Evolutionary conservation across 2,113 vertebrate species (phyloP).

Genomic region (Catharus minimus): DNA sequence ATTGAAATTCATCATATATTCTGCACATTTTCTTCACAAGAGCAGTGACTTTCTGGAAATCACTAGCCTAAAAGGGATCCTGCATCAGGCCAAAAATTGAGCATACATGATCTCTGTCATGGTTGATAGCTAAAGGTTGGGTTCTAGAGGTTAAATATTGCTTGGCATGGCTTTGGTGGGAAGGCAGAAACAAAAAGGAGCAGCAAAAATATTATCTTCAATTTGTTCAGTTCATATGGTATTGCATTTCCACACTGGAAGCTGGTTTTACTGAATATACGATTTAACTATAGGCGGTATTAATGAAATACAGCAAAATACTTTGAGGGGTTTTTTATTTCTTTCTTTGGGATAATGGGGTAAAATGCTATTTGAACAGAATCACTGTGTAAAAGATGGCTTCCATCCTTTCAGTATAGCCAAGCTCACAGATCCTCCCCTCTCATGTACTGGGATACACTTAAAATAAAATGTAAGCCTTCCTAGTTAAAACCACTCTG

Average conservation of each 20-base stretch:
- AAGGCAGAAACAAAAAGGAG: not conserved
- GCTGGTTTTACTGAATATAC: not conserved
- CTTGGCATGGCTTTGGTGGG: not conserved
- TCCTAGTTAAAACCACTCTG: not conserved
- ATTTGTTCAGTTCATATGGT: not conserved
- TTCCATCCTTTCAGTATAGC: not conserved
- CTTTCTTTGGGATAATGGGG: rapidly evolving
- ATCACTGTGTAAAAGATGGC: not conserved
- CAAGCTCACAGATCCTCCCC: not conserved
- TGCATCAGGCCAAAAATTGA: not conserved
- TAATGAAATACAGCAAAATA: not conserved
- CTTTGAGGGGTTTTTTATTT: not conserved
- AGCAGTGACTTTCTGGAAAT: not conserved
- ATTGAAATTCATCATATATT: not conserved
- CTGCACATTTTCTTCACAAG: not conserved
- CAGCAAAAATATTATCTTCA: not conserved
- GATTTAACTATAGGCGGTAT: not conserved
- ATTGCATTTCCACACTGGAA: not conserved
- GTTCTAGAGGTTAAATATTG: not conserved
- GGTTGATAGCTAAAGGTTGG: not conserved
- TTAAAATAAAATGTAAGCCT: not conserved
- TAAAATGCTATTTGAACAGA: not conserved
- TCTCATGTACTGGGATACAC: not conserved
- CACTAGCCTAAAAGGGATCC: not conserved
- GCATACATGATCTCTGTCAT: not conserved